Percentiles rank a stretch among this genome's conserved stretches.
Evolutionary conservation across 2,113 vertebrate genomes (phyloP).

Genomic region (Motacilla alba): DNA sequence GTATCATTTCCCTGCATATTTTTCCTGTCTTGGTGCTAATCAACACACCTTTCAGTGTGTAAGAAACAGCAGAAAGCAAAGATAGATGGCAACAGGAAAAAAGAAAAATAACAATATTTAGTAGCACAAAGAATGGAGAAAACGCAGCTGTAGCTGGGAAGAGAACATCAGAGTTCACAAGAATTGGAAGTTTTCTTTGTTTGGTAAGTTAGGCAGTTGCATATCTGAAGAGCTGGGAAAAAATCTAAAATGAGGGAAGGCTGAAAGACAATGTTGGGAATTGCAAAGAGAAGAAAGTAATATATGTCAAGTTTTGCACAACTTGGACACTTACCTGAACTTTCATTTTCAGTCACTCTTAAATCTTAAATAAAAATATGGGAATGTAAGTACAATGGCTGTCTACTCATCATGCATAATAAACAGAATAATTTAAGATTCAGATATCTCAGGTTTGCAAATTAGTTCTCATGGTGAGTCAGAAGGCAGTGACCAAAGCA

Average conservation of each 20-base stretch:
- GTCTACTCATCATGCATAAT: slow-evolving; percentile 26
- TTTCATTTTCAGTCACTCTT: neutral
- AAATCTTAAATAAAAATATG: neutral
- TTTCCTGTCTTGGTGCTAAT: neutral
- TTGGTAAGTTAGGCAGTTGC: neutral
- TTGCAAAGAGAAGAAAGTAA: neutral
- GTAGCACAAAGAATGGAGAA: neutral
- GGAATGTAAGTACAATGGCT: neutral
- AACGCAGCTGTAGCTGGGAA: neutral
- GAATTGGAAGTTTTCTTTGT: neutral
- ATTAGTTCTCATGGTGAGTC: slow-evolving; percentile 1
- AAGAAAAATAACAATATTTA: neutral
- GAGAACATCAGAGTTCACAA: neutral
- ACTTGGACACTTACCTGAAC: neutral
- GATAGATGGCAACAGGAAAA: neutral
- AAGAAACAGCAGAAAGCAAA: neutral
- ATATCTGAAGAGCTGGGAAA: neutral
- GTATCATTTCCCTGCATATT: neutral
- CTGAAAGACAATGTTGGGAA: neutral
- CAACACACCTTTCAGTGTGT: neutral
- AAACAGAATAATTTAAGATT: slow-evolving; percentile 47
- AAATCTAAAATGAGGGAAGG: neutral
- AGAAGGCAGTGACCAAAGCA: slow-evolving; percentile 34
- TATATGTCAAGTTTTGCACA: neutral
- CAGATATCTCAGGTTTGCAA: neutral